phyloP scores from a whole-genome alignment of 2,113 vertebrate genomes.

The Psophia crepitans region DNA sequence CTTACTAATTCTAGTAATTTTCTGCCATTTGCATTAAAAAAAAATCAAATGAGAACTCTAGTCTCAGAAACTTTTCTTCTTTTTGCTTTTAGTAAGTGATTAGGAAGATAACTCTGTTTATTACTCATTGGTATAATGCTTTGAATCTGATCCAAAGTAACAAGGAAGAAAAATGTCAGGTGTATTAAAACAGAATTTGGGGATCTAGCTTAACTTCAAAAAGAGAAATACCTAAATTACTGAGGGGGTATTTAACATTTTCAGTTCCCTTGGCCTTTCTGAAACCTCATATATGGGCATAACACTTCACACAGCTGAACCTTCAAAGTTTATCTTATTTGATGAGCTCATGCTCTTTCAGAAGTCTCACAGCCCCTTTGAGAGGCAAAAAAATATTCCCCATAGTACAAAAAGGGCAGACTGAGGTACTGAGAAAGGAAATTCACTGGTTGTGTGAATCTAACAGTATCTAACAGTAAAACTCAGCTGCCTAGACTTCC shows the following conservation, averaged over 20 bases:
- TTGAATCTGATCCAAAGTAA: neutral
- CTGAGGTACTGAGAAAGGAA: neutral
- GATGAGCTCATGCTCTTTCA: neutral
- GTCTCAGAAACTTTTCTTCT: neutral
- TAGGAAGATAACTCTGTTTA: neutral
- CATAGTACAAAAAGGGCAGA: neutral
- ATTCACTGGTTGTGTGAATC: neutral
- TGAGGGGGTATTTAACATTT: neutral
- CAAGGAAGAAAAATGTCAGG: neutral
- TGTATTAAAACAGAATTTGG: neutral
- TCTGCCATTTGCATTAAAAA: neutral
- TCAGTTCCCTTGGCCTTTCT: neutral
- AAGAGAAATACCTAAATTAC: neutral
- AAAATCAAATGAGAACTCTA: neutral
- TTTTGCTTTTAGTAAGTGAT: neutral
- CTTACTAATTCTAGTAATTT: neutral
- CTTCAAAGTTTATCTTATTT: neutral
- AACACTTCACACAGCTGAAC: neutral
- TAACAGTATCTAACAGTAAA: neutral
- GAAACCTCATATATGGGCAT: neutral
- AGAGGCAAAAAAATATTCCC: neutral
- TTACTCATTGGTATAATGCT: neutral
- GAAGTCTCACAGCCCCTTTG: neutral
- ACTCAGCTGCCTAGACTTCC: neutral
- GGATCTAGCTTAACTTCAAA: neutral